These are phyloP conservation scores for Labeo catla DNA, from an alignment of 2,113 vertebrate genomes.

Conservation along the genomic window DNA sequence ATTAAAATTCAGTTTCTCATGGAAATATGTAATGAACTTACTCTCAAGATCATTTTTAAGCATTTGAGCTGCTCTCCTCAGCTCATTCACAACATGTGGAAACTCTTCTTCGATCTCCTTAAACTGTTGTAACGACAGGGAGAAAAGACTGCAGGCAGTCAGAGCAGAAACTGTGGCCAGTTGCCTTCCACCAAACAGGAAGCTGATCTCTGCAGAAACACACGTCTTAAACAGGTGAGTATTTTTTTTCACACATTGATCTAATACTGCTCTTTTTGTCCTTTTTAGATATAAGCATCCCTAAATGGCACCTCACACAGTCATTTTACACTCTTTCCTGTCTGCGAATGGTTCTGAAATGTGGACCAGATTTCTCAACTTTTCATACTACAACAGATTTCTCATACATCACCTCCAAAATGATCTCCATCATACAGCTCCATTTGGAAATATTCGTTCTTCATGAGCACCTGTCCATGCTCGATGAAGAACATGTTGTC, in stretches of 20 bases:
- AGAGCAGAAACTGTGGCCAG: slow-evolving; percentile 27
- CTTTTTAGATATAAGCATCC: no score
- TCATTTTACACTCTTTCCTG: no score
- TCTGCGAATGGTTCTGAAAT: not conserved
- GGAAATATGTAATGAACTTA: not conserved
- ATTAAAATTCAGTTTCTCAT: not conserved
- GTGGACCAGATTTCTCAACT: not conserved
- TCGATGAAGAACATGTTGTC: slow-evolving; percentile 58
- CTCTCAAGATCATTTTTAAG: not conserved
- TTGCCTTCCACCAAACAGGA: slow-evolving; percentile 34
- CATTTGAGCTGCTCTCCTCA: not conserved
- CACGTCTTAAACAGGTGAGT: not conserved
- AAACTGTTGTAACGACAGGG: slow-evolving; percentile 39
- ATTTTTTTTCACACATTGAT: no score
- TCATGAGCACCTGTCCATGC: slow-evolving; percentile 36
- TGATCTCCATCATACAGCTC: slow-evolving; percentile 52
- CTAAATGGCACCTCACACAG: no score
- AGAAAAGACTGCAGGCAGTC: slow-evolving; percentile 45
- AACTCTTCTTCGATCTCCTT: slow-evolving; percentile 38
- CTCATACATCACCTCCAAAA: slow-evolving; percentile 51
- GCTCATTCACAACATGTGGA: slow-evolving; percentile 25
- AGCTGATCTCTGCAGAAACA: slow-evolving; percentile 30
- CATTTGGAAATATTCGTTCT: slow-evolving; percentile 31
- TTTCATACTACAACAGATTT: not conserved
- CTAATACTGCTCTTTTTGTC: no score